A percentile compares a stretch with the other conserved stretches of the same genome.
Evolutionary conservation across 2,113 vertebrate genomes (phyloP).

Genomic region (Nothobranchius furzeri): DNA sequence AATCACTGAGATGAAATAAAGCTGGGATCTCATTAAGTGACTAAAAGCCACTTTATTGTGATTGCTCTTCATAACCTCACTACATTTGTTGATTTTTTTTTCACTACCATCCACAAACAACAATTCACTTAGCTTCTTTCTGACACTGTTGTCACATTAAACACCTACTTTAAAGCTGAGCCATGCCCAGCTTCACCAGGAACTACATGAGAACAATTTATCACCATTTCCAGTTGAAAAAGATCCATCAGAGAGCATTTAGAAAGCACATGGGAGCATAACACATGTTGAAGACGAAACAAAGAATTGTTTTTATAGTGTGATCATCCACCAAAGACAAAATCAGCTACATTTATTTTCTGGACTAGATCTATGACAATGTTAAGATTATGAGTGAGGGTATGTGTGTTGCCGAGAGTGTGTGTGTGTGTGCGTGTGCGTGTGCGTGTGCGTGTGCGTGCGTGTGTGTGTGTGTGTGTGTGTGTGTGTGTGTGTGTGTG

Average conservation of each 20-base stretch:
- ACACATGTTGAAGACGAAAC: constrained; percentile 35
- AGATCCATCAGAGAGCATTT: constrained; percentile 41
- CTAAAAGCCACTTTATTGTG: constrained; percentile 18
- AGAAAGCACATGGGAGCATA: constrained; percentile 39
- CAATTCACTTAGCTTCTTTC: constrained; percentile 45
- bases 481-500: constrained; percentile 25
- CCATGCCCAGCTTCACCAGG: constrained; percentile 46
- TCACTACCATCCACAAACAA: constrained; percentile 65
- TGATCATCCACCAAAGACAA: constrained; percentile 26
- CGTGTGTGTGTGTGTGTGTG: constrained; percentile 26
- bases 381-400: constrained; percentile 16
- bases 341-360: constrained; percentile 18
- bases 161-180: constrained; percentile 46
- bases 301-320: constrained; percentile 22
- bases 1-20: constrained; percentile 19
- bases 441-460: too few species aligned
- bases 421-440: background rate
- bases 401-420: constrained; percentile 18
- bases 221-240: constrained; percentile 55
- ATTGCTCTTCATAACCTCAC: constrained; percentile 35
- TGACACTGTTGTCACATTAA: constrained; percentile 24
- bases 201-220: constrained; percentile 66
- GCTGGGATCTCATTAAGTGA: constrained; percentile 9
- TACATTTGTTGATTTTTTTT: constrained; percentile 61
- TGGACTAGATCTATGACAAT: constrained; percentile 16